A percentile compares a stretch with the other conserved stretches of the same genome.
These are phyloP conservation scores for Lepilemur septentrionalis DNA, from an alignment of 2,797 vertebrate genomes.

Conservation along the genomic window DNA sequence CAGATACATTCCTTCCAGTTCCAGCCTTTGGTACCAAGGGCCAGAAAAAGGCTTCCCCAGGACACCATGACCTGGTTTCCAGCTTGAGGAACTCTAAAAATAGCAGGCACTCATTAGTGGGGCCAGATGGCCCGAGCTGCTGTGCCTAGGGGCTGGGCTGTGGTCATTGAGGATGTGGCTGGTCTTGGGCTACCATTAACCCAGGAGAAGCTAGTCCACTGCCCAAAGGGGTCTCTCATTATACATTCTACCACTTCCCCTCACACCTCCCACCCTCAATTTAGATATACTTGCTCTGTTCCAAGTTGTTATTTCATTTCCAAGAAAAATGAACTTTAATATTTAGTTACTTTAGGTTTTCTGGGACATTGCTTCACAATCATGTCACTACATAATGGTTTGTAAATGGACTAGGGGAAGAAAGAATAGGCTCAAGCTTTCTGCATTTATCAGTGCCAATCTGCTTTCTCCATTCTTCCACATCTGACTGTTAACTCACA, in stretches of 20 bases:
- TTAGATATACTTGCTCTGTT: slow-evolving; percentile 17
- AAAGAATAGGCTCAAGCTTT: slow-evolving; percentile 23
- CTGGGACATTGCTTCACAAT: slow-evolving; percentile 15
- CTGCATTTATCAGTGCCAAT: background rate
- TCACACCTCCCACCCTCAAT: background rate
- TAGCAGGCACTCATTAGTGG: slow-evolving; percentile 52
- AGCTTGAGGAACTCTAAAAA: slow-evolving; percentile 68
- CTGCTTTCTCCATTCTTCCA: background rate
- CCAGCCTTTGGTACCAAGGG: slow-evolving; percentile 31
- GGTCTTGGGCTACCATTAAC: background rate
- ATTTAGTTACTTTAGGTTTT: slow-evolving; percentile 42
- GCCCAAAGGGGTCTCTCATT: background rate
- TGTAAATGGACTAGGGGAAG: background rate
- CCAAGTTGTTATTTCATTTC: slow-evolving; percentile 25
- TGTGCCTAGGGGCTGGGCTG: slow-evolving; percentile 39
- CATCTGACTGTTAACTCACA: slow-evolving; percentile 13
- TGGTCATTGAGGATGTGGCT: slow-evolving; percentile 42
- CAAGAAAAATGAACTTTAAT: slow-evolving; percentile 4
- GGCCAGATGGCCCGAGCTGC: slow-evolving; percentile 48
- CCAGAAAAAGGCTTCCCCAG: slow-evolving; percentile 59
- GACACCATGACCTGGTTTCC: slow-evolving; percentile 59
- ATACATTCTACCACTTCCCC: background rate
- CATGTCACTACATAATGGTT: slow-evolving; percentile 7
- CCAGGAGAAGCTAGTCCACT: background rate
- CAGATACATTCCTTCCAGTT: slow-evolving; percentile 2